Evolutionary conservation across 1,140 invertebrate genomes (phyloP).

Genomic region (Drosophila pectinifera): DNA sequence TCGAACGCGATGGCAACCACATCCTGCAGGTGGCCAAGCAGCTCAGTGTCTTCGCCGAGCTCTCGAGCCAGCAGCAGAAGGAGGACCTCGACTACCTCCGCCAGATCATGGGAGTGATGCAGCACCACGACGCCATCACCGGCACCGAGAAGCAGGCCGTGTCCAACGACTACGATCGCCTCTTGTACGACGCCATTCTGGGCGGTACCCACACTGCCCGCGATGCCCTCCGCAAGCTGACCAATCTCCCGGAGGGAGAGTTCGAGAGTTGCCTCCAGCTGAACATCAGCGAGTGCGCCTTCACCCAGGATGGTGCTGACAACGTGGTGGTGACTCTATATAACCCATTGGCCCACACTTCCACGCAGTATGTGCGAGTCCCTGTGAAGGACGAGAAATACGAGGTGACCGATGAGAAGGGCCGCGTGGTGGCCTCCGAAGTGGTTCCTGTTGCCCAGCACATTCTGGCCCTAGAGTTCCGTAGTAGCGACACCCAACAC

Average conservation of each 20-base stretch:
- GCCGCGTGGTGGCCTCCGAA: conserved; percentile 85
- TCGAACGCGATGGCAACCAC: conserved; percentile 91
- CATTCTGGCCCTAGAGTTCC: conserved; percentile 88
- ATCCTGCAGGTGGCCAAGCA: conserved; percentile 90
- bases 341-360: conserved; percentile 91
- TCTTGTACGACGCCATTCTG: conserved; percentile 65
- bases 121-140: conserved; percentile 95
- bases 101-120: conserved; percentile 91
- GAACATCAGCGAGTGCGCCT: conserved; percentile 88
- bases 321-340: conserved; percentile 90
- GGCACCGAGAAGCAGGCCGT: conserved; percentile 97
- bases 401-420: conserved; percentile 87
- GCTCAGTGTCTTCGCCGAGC: conserved; percentile 84
- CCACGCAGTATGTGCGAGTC: conserved; percentile 89
- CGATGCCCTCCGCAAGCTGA: conserved; percentile 67
- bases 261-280: conserved; percentile 88
- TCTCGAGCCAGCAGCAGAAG: conserved; percentile 45
- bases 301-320: conserved; percentile 84
- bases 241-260: conserved; percentile 85
- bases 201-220: conserved; percentile 49
- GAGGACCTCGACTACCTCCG: conserved; percentile 75
- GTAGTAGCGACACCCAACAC: conserved; percentile 87
- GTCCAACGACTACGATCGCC: conserved; percentile 92
- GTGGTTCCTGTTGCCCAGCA: conserved; percentile 87
- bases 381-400: conserved; percentile 89